Percentiles rank a stretch among this genome's conserved stretches.
Evolutionary conservation across 2,797 vertebrate species (phyloP).

Genomic region (Agapornis canus): DNA sequence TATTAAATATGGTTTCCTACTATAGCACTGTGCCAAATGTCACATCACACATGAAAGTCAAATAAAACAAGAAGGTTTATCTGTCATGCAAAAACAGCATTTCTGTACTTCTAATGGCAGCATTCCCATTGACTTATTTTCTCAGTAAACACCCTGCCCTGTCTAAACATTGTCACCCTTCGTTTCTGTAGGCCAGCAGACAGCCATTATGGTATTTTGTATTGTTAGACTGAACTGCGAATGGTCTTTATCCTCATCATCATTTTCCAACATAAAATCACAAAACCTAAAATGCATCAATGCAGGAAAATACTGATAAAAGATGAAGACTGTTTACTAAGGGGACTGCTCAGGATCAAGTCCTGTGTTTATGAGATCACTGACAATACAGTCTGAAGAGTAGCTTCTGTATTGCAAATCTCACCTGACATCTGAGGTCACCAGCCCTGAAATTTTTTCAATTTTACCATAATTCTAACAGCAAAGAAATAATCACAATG

Average conservation of each 20-base stretch:
- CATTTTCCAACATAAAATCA: background rate
- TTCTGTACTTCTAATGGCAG: background rate
- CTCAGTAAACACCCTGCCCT: background rate
- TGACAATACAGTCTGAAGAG: background rate
- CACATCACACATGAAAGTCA: background rate
- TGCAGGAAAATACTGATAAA: background rate
- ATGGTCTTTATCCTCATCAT: background rate
- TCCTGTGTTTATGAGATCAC: background rate
- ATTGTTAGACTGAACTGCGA: background rate
- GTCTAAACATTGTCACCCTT: background rate
- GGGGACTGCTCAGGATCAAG: background rate
- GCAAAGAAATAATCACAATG: background rate
- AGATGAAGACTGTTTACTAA: background rate
- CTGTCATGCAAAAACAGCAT: background rate
- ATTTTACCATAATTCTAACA: background rate
- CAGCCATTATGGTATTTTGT: background rate
- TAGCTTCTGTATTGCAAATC: background rate
- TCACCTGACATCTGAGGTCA: background rate
- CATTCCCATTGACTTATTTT: background rate
- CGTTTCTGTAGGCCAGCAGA: background rate
- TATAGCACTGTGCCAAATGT: background rate
- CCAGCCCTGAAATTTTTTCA: background rate
- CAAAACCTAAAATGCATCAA: background rate
- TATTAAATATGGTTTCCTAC: background rate
- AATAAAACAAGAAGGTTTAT: background rate